Evolutionary conservation across 1,140 invertebrate species (phyloP).

Genomic region (Gyrodactylus salaris): DNA sequence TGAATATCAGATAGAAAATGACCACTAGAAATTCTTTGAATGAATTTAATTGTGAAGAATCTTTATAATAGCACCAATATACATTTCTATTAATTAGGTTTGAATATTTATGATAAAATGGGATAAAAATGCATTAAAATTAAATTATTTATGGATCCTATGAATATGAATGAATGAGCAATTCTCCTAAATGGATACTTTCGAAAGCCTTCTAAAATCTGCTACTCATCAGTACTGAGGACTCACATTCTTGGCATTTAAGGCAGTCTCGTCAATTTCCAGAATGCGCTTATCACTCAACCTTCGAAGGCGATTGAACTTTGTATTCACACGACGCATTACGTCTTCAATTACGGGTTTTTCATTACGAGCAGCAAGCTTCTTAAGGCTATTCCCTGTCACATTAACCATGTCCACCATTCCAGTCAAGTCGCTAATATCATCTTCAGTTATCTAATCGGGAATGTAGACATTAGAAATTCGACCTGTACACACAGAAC

Average conservation of each 20-base stretch:
- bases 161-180: no score
- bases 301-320: background rate
- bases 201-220: no score
- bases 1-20: background rate
- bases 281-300: background rate
- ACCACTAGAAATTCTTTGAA: background rate
- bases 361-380: background rate
- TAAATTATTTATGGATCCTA: no score
- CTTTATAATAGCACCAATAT: no score
- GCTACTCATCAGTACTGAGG: background rate
- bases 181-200: no score
- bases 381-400: background rate
- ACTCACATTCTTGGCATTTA: background rate
- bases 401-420: background rate
- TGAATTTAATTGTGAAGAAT: background rate
- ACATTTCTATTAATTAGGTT: no score
- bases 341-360: background rate
- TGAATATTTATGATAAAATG: no score
- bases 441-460: background rate
- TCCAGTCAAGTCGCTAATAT: background rate
- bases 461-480: no score
- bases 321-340: background rate
- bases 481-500: no score
- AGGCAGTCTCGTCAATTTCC: background rate
- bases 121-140: no score